Base-by-base conservation (phyloP, 2,113 vertebrate genomes). In the Coryphaenoides rupestris region DNA sequence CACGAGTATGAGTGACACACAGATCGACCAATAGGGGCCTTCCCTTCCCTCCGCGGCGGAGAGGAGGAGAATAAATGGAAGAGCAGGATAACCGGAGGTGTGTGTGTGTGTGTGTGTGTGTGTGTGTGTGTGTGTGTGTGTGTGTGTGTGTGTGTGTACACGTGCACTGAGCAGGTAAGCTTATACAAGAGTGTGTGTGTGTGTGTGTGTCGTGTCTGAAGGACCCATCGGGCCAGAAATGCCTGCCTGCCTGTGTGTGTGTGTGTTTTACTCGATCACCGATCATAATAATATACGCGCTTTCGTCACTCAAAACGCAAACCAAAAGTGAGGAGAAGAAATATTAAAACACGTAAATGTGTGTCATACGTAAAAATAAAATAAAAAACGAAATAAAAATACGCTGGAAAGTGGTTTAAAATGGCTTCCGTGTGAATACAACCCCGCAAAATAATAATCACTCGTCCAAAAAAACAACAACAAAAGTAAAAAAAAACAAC, bases 361-460 rank as follows among this genome's bases (percentile, higher is more conserved):
- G 72, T 60, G 74, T 75, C 63, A 55, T 45, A 81, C 68, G 53
- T 67, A 72, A 80, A 55, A 70, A 63, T 46, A 79, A 69, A 65
- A 75, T 53, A 52, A 70, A 67, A 82, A 79, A 74, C 71, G 76
- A 84, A 74, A 73, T 58, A 58, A 21, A 19, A 72, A 50, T 67
- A 63, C 82, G 67, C 21, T 62, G 19, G 64, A 76, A 77, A 78
- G 83, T 80, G 68, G 76, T 78, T 87, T 84, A 80, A 70, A 88
- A 90, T 81, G 80, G 83, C 81, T 84, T 89, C 74, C 69, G 65
- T 72, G 70, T 68, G 78, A 81, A 79, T 63, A 83, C 63, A 79
- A 80, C 65, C 75, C 65, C 69, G 46, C 22, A 58, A 58, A 28
- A 58, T n/a, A n/a, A 33, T 76, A 77, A 84, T 77, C 75, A 80